A percentile compares a stretch with the other conserved stretches of the same genome.
These are phyloP conservation scores for Chouioia cunea DNA, from an alignment of 2,888 invertebrate species.

Conservation along the genomic window DNA sequence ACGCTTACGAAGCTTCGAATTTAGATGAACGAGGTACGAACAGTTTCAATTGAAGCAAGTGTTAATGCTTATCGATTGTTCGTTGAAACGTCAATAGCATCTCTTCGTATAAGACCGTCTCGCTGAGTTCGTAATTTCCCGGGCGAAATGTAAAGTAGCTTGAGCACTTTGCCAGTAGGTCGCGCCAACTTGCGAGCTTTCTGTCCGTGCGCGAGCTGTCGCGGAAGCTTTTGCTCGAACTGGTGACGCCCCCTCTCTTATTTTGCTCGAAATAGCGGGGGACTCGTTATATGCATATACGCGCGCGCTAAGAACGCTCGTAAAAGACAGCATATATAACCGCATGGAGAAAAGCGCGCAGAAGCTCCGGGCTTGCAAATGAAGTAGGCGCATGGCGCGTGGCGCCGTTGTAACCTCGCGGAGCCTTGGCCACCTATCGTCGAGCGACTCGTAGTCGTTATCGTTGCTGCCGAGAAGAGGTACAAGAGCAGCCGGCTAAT, in stretches of 20 bases:
- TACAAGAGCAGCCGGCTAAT: constrained; percentile 34
- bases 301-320: too few species aligned
- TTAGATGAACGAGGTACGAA: not conserved
- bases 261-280: not conserved
- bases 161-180: not conserved
- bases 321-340: too few species aligned
- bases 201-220: not conserved
- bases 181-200: constrained; percentile 14
- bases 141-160: constrained; percentile 14
- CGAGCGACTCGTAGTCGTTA: not conserved
- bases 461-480: constrained; percentile 7
- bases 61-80: constrained; percentile 26
- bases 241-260: constrained; percentile 12
- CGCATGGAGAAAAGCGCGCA: not conserved
- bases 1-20: too few species aligned
- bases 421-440: constrained; percentile 26
- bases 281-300: not conserved
- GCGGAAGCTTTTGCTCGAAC: not conserved
- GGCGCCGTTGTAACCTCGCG: constrained; percentile 34
- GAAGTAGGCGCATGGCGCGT: constrained; percentile 26
- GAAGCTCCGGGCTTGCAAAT: constrained; percentile 16
- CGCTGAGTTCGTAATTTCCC: constrained; percentile 39
- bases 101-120: not conserved
- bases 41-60: constrained; percentile 28
- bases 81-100: constrained; percentile 32